Base-by-base conservation (phyloP, 2,113 vertebrate genomes). In the Lophura nycthemera region DNA sequence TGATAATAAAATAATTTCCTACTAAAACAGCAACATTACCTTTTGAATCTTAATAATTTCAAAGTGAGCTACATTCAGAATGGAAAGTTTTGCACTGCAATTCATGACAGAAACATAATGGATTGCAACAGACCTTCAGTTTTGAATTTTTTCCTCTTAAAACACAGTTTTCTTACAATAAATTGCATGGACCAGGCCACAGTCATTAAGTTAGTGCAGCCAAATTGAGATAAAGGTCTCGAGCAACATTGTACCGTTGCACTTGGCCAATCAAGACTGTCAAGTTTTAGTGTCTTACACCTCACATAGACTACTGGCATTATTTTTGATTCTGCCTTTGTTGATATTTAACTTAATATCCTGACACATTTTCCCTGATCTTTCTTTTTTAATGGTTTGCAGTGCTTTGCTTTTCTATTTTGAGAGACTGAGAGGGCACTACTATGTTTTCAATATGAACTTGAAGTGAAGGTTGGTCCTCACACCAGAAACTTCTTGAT, bases 201-300 rank as follows among this genome's bases (percentile, higher is more conserved):
- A 67, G 47, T 63, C 50, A 73, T 73, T 67, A 69, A 70, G 47
- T 32, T 34, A 73, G 65, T 32, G 47, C 56, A 81, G 65, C 61
- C 79, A 73, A 87, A 83, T 16, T 85, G 74, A 93, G 67, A 63
- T 73, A 85, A 90, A 92, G 54, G 32, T 72, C 56, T 43, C 64
- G 43, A 84, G 63, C 54, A 87, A 86, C 86, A 86, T 24, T 42
- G 59, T 15, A 10, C 48, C 40, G 52, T 65, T 90, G 78, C 81
- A 76, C 59, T 93, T 85, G 73, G 88, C 45, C 72, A 90, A 65
- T 79, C 47, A 83, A 73, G 50, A 88, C 3, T 82, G 76, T 75
- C n/a, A 92, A 52, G 50, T 85, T 79, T 84, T 34, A 70, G 36
- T 43, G n/a, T 76, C 63, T 85, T 89, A 48, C 12, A 67, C 30